Conservation (phyloP, 2,888 invertebrate species). For the Cordilura impudica region DNA sequence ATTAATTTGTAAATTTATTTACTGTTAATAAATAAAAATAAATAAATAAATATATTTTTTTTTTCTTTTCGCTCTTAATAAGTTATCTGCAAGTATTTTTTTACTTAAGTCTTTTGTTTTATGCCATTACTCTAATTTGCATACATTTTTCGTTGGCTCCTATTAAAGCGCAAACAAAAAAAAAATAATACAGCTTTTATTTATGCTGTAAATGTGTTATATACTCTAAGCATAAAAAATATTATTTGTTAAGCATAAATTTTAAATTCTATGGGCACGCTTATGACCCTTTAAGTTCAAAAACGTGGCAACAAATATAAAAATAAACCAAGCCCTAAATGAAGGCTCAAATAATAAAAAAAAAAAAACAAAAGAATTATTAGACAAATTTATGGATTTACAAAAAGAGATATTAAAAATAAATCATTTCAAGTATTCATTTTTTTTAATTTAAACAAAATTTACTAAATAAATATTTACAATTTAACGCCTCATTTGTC, state of each 20-base stretch:
- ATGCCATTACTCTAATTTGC: no score
- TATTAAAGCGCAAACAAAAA: no score
- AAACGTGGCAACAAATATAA: constrained; percentile 69
- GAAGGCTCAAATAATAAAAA: constrained; percentile 12
- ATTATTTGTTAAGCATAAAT: constrained; percentile 57
- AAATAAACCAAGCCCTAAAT: constrained; percentile 54
- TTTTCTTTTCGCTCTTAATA: no score
- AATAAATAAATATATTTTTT: no score
- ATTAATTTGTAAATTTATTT: no score
- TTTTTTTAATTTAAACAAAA: neutral
- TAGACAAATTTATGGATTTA: constrained; percentile 35
- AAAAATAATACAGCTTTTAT: no score
- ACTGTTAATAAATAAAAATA: no score
- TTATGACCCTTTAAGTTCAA: constrained; percentile 75
- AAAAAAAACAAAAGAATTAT: constrained; percentile 35
- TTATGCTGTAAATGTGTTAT: no score
- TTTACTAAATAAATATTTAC: constrained; percentile 19
- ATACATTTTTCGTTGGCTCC: no score
- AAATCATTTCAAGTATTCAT: neutral
- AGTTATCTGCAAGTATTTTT: no score
- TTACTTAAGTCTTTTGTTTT: no score
- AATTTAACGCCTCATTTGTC: constrained; percentile 18
- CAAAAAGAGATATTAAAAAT: constrained; percentile 1
- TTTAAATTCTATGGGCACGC: constrained; percentile 68
- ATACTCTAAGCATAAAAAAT: no score